Evolutionary conservation across 1,140 invertebrate species (phyloP), one percentile per base, ranked within the genome.

Genomic region (Papilio helenus): DNA sequence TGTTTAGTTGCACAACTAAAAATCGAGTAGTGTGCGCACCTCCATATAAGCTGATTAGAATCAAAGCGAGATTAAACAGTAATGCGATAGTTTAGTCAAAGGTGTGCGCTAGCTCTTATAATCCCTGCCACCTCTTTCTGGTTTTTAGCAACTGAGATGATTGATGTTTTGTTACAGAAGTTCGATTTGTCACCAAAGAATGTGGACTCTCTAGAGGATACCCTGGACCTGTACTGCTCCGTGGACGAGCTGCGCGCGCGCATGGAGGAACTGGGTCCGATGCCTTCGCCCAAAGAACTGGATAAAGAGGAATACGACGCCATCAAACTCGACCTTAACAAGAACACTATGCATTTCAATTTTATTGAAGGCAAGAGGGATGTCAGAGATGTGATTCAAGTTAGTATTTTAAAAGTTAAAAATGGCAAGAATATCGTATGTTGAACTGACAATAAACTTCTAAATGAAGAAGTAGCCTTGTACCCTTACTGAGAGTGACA

Each of bases 141-240:
- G 39, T 42, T 42, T 42, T 42, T n/a, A n/a, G n/a, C 9, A 29
- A 26, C 4, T 61, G 55, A 61, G 9, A 23, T 61, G 0, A 61
- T 39, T 76, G 44, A 58, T 81, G 16, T 18, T 81, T n/a, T 55
- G 82, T 92, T 92, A 4, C 89, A 95, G 87, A 92, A 93, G 71
- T 93, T 93, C 79, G 92, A 94, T 71, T 79, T 94, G 58, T 94
- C 92, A 10, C 93, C 90, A 23, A 95, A 92, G 84, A 93, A 88
- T 65, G 89, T 94, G 74, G 93, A 95, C 79, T 92, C 94, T 16
- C 81, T 95, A 46, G 94, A 95, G 85, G 95, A 95, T 79, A 90
- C 90, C 0, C 85, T 95, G 83, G 95, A 95, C 74, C 95, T 96
- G 42, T 96, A 96, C 85, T 96, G 96, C 88, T 95, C 96, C 0